Evolutionary conservation across 2,797 vertebrate genomes (phyloP), one percentile per base, ranked within the genome.

Genomic region (Peromyscus attwateri): DNA sequence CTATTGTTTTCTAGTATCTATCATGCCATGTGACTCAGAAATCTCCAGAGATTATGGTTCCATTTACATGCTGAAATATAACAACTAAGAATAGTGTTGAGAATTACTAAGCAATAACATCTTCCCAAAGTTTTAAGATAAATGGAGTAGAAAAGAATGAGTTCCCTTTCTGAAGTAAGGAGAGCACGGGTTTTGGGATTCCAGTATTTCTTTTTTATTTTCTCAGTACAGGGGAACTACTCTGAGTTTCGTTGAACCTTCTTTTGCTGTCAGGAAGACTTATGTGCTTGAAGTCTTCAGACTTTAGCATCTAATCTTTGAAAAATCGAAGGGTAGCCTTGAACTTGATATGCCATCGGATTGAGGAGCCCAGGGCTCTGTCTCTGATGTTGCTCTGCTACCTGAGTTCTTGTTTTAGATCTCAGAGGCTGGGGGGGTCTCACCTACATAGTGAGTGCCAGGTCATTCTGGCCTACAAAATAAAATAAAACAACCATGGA

Each of bases 271-370:
- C 89, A 87, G 75, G 75, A 88, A 93, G 81, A 95, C 83, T 77
- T 77, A n/a, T 37, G 81, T 37, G 93, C 94, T 57, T 23, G 52
- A 95, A 93, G 60, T 73, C 7, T 82, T 81, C 70, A 82, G 93
- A 94, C 80, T 95, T 84, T 10, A 92, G 92, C 52, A 91, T 87
- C 43, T 64, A 70, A 2, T 89, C 70, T 90, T 95, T 90, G 77
- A 94, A 95, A 82, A 96, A 91, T 96, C 70, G 82, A 92, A 95
- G 70, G 71, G 29, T 66, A 87, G 52, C 62, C 82, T 95, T 97
- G 62, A 96, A 76, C 94, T 95, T 94, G 16, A 6, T 57, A 6
- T 94, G 49, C 89, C 91, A 25, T 82, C 40, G 87, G 29, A 84
- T 52, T 87, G 85, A 62, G 91, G 83, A 87, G 37, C 57, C 46